phyloP scores from a whole-genome alignment of 2,113 vertebrate species.

The Pseudopipra pipra region DNA sequence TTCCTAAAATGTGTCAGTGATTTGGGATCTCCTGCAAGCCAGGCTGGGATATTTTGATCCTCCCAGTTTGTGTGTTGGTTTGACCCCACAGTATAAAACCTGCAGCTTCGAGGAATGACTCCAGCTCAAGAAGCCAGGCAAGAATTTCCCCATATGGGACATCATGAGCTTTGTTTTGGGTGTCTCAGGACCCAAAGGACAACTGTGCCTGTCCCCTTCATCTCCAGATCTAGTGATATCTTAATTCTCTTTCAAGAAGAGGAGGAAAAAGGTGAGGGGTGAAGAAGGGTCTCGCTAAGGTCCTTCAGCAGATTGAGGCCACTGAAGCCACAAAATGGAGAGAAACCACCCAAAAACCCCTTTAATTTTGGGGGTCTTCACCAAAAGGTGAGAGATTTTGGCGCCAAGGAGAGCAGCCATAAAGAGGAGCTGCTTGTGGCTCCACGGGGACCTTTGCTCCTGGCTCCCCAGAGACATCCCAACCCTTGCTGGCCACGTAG shows the following conservation, averaged over 20 bases:
- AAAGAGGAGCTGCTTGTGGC: constrained; percentile 59
- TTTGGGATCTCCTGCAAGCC: not conserved
- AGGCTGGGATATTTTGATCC: not conserved
- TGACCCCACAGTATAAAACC: not conserved
- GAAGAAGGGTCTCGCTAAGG: not conserved
- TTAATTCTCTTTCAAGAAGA: not conserved
- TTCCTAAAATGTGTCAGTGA: not conserved
- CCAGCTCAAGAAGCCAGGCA: not conserved
- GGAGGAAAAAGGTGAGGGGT: not conserved
- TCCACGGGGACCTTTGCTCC: constrained; percentile 51
- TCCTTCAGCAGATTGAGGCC: not conserved
- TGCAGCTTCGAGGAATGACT: not conserved
- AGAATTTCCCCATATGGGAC: not conserved
- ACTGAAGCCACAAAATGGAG: constrained; percentile 26
- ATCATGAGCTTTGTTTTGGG: not conserved
- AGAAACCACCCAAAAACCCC: constrained; percentile 74
- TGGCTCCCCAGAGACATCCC: constrained; percentile 69
- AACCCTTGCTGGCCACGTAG: constrained; percentile 69
- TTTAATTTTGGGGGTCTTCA: constrained; percentile 80
- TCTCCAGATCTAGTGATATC: not conserved
- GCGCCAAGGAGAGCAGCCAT: constrained; percentile 63
- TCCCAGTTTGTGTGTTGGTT: not conserved
- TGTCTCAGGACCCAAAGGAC: not conserved
- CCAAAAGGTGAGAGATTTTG: constrained; percentile 56
- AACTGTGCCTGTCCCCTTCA: not conserved